Evolutionary conservation across 2,797 vertebrate species (phyloP), one percentile per base, ranked within the genome.

Genomic region (Typhlichthys subterraneus): DNA sequence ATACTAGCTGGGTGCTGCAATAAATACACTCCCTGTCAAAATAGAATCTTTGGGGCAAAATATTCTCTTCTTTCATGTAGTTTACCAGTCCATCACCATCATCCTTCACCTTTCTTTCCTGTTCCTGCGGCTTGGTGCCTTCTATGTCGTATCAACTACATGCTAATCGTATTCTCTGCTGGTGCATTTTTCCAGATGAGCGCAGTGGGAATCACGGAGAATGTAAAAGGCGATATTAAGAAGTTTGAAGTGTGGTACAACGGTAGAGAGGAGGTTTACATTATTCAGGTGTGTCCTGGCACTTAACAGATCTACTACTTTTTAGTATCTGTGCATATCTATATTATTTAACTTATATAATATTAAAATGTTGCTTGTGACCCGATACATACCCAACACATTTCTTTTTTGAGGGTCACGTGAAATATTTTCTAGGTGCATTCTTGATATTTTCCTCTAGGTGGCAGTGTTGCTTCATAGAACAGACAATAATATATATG

Each of bases 231-330:
- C 0, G 93, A 97, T 84, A 91, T 78, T 76, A 98, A 95, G 87
- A 99, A 98, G 82, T 98, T 99, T 87, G 97, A 98, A 84, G 94
- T 99, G 69, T 95, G 96, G 94, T 96, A 91, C 87, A 96, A 92
- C 3, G 95, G 95, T 65, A 92, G 96, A 89, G 95, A 96, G 71
- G 96, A 98, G 72, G 97, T 98, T 60, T 98, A 98, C 83, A 96
- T 98, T 64, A 93, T 96, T 69, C 96, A 99, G 96, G 97, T 98
- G 89, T 0, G 19, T 48, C 47, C 1, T 31, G 11, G 15, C 9
- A 11, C 47, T 49, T 7, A 49, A 49, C 7, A 38, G 5, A 38
- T 38, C 33, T 38, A 8, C 33, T 38, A 23, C 3, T 23, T 23
- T 3, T 23, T 23, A 3, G 23, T 23, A 23, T 23, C 23, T 23